Conservation (phyloP, 2,888 invertebrate species). For the Epinotia bilunana region DNA sequence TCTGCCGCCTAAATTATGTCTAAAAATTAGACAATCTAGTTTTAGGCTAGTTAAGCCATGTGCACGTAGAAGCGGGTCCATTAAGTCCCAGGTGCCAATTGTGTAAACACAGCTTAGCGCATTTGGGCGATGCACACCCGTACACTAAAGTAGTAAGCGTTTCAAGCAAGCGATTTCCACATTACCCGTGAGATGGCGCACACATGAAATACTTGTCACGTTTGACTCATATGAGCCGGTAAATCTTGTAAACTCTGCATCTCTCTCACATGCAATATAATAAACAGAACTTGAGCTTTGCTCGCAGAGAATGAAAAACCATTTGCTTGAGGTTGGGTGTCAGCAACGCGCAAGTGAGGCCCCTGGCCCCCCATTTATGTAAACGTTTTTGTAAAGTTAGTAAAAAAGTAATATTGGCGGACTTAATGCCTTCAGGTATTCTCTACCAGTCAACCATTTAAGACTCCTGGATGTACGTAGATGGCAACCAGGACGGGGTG, state of each 20-base stretch:
- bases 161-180: slow-evolving; percentile 27
- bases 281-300: slow-evolving; percentile 5
- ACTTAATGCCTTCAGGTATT: too few species aligned
- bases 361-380: too few species aligned
- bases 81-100: too few species aligned
- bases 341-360: background rate
- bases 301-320: too few species aligned
- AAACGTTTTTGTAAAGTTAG: too few species aligned
- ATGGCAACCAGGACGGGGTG: background rate
- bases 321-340: background rate
- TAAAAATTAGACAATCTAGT: too few species aligned
- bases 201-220: slow-evolving; percentile 50
- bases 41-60: too few species aligned
- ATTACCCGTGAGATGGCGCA: slow-evolving; percentile 28
- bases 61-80: too few species aligned
- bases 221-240: slow-evolving; percentile 50
- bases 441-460: background rate
- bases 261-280: background rate
- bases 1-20: too few species aligned
- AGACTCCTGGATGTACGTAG: background rate
- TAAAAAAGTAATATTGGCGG: too few species aligned
- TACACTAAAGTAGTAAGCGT: slow-evolving; percentile 4
- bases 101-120: too few species aligned
- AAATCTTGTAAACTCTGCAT: slow-evolving; percentile 43
- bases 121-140: background rate